Conservation (phyloP, 2,797 vertebrate genomes). For the Hippoglossus hippoglossus region DNA sequence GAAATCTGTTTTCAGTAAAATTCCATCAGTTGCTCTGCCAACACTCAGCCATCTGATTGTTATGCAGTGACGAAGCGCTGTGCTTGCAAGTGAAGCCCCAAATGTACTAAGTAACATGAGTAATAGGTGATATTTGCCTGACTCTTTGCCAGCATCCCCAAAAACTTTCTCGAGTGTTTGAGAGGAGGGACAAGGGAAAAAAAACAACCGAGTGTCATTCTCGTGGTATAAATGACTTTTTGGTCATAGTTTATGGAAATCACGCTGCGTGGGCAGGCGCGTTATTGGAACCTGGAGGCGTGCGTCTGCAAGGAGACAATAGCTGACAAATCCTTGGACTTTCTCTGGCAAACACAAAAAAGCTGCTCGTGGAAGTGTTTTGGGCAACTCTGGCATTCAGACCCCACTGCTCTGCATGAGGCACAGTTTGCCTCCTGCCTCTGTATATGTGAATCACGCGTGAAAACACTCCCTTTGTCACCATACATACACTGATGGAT, state of each 20-base stretch:
- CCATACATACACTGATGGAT: neutral
- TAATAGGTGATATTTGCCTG: conserved; percentile 87
- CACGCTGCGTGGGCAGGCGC: conserved; percentile 59
- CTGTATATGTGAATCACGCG: conserved; percentile 14
- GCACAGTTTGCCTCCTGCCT: conserved; percentile 17
- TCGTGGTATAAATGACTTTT: conserved; percentile 71
- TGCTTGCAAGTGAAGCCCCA: conserved; percentile 85
- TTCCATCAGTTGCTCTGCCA: conserved; percentile 88
- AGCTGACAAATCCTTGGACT: conserved; percentile 54
- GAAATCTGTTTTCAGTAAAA: conserved; percentile 86
- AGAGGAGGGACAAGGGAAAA: too few species aligned
- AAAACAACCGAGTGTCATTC: conserved; percentile 60
- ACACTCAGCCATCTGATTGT: conserved; percentile 86
- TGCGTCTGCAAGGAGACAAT: conserved; percentile 58
- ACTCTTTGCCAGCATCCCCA: conserved; percentile 74
- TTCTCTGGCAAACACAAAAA: conserved; percentile 30
- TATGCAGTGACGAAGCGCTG: conserved; percentile 86
- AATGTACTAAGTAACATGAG: conserved; percentile 88
- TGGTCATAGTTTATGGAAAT: conserved; percentile 70
- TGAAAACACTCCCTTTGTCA: neutral
- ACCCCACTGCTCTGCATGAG: conserved; percentile 12
- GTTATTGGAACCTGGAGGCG: conserved; percentile 61
- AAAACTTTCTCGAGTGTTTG: conserved; percentile 71
- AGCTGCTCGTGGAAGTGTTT: conserved; percentile 47
- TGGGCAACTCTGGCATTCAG: conserved; percentile 42